These are phyloP conservation scores for Tinamus major DNA, from an alignment of 2,797 vertebrate genomes.

Conservation along the genomic window DNA sequence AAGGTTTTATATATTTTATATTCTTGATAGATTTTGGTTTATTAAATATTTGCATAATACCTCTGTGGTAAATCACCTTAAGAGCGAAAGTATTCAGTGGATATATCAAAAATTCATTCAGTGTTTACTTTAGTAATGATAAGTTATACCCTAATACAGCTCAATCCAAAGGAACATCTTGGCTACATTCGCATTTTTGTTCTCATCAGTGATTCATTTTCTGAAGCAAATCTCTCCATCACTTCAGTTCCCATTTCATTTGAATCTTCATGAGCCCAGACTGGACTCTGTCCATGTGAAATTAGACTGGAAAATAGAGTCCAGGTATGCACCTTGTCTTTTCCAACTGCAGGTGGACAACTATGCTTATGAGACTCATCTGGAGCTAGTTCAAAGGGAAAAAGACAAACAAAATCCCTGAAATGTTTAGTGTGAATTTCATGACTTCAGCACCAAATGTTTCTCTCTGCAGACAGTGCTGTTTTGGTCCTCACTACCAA, in stretches of 20 bases:
- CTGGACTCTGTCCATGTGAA: background rate
- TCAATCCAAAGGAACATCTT: background rate
- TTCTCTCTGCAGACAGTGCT: background rate
- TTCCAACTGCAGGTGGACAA: background rate
- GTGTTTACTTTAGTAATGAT: background rate
- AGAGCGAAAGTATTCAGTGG: accelerated
- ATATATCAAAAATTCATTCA: background rate
- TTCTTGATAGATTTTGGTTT: background rate
- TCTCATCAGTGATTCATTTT: background rate
- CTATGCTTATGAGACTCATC: background rate
- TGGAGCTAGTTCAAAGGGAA: background rate
- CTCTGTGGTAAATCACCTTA: background rate
- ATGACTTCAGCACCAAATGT: background rate
- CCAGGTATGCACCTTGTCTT: background rate
- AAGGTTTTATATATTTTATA: background rate
- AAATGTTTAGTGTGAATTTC: background rate
- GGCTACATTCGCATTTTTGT: background rate
- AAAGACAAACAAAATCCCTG: background rate
- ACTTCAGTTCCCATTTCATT: background rate
- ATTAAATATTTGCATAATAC: background rate
- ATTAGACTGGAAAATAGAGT: background rate
- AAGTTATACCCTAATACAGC: background rate
- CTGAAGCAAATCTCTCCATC: background rate
- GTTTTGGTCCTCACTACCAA: background rate
- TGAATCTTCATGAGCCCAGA: background rate